phyloP scores from a whole-genome alignment of 2,888 invertebrate species.

The Julus scanicus region DNA sequence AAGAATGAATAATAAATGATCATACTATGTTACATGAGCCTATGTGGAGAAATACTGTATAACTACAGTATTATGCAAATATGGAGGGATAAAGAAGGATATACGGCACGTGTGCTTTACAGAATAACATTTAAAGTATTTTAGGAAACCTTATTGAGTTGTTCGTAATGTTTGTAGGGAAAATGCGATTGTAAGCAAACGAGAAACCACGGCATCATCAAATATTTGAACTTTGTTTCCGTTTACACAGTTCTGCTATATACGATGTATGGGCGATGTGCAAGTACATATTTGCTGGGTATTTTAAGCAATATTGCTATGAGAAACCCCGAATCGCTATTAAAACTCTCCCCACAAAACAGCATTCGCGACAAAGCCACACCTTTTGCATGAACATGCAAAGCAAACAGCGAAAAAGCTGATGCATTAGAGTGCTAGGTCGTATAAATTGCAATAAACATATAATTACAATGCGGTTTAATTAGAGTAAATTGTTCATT shows the following conservation, averaged over 20 bases:
- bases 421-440: slow-evolving; percentile 27
- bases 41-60: background rate
- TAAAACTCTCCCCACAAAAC: background rate
- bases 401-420: slow-evolving; percentile 30
- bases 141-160: background rate
- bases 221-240: slow-evolving; percentile 38
- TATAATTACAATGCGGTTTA: slow-evolving; percentile 22
- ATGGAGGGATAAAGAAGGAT: background rate
- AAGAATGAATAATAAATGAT: background rate
- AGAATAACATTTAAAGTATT: background rate
- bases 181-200: slow-evolving; percentile 15
- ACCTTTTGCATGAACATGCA: slow-evolving; percentile 6
- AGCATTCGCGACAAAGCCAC: background rate
- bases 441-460: slow-evolving; percentile 10
- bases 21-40: background rate
- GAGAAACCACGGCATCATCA: background rate
- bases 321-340: background rate
- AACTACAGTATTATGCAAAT: background rate
- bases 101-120: background rate
- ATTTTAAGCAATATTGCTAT: background rate
- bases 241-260: background rate
- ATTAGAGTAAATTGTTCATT: slow-evolving; percentile 39
- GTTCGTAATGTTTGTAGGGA: background rate
- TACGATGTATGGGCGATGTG: background rate
- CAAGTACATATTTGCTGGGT: slow-evolving; percentile 11